Percentiles rank a stretch among this genome's conserved stretches.
These are phyloP conservation scores for Sphaeridia pumilis DNA, from an alignment of 2,888 invertebrate species.

Conservation along the genomic window DNA sequence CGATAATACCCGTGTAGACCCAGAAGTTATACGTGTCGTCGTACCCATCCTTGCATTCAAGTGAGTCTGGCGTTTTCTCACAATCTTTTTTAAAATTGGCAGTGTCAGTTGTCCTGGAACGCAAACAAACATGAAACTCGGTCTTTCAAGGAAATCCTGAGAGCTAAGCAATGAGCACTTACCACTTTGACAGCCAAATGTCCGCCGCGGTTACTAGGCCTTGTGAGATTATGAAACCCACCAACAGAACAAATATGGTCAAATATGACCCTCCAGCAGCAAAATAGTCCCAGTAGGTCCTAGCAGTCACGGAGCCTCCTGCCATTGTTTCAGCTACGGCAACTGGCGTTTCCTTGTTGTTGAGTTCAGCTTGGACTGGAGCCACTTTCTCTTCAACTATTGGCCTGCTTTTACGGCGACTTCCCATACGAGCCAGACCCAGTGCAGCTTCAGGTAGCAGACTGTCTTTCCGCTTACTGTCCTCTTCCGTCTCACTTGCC, in stretches of 20 bases:
- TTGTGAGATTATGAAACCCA: slow-evolving; percentile 40
- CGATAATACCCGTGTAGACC: slow-evolving; percentile 4
- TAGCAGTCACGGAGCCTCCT: slow-evolving; percentile 30
- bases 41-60: neutral
- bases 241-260: slow-evolving; percentile 37
- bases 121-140: no score
- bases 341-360: slow-evolving; percentile 21
- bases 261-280: slow-evolving; percentile 12
- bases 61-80: no score
- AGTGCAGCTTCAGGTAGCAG: neutral
- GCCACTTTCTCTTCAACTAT: slow-evolving; percentile 49
- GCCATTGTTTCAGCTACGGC: slow-evolving; percentile 29
- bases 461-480: slow-evolving; percentile 16
- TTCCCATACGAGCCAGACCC: no score
- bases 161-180: no score
- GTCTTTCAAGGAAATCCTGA: no score
- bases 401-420: neutral
- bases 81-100: neutral
- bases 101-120: slow-evolving; percentile 1
- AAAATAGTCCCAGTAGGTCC: slow-evolving; percentile 42
- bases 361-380: neutral
- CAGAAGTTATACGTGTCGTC: slow-evolving; percentile 1
- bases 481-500: slow-evolving; percentile 38
- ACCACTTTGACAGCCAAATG: slow-evolving; percentile 43
- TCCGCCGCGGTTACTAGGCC: slow-evolving; percentile 39